phyloP scores from a whole-genome alignment of 1,140 invertebrate species.

The Mamestra configurata region DNA sequence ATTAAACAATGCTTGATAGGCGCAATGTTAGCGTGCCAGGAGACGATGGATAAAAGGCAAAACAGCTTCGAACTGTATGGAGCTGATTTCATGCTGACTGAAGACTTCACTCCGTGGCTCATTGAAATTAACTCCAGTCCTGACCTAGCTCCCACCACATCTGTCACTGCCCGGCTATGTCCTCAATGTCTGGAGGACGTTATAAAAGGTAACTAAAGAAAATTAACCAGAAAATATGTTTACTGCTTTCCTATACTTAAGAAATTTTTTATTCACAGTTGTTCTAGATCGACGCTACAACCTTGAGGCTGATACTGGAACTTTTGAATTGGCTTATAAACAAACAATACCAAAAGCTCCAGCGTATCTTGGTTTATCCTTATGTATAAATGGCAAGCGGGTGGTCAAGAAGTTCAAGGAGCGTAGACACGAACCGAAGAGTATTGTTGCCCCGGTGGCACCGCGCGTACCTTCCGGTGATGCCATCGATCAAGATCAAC shows the following conservation, averaged over 20 bases:
- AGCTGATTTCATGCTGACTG: slow-evolving; percentile 97
- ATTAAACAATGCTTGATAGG: slow-evolving; percentile 96
- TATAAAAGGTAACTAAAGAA: slow-evolving; percentile 92
- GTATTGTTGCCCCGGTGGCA: slow-evolving; percentile 63
- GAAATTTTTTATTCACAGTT: slow-evolving; percentile 89
- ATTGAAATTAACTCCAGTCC: slow-evolving; percentile 98
- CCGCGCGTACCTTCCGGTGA: slow-evolving; percentile 69
- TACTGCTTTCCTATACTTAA: background rate
- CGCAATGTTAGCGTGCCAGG: slow-evolving; percentile 95
- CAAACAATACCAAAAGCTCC: slow-evolving; percentile 92
- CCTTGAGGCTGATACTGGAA: slow-evolving; percentile 94
- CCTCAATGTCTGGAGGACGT: slow-evolving; percentile 96
- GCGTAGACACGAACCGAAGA: slow-evolving; percentile 72
- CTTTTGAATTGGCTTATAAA: slow-evolving; percentile 95
- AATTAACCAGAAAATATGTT: background rate
- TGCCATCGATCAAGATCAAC: slow-evolving; percentile 67
- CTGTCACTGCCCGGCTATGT: slow-evolving; percentile 95
- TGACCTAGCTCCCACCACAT: slow-evolving; percentile 95
- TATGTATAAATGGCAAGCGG: slow-evolving; percentile 92
- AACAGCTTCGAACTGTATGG: slow-evolving; percentile 98
- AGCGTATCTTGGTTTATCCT: slow-evolving; percentile 94
- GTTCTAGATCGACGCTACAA: slow-evolving; percentile 94
- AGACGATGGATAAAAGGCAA: slow-evolving; percentile 94
- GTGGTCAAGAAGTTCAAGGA: slow-evolving; percentile 81
- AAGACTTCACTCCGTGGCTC: slow-evolving; percentile 96